Base-by-base conservation (phyloP, 2,797 vertebrate genomes). In the Sibirionetta formosa region DNA sequence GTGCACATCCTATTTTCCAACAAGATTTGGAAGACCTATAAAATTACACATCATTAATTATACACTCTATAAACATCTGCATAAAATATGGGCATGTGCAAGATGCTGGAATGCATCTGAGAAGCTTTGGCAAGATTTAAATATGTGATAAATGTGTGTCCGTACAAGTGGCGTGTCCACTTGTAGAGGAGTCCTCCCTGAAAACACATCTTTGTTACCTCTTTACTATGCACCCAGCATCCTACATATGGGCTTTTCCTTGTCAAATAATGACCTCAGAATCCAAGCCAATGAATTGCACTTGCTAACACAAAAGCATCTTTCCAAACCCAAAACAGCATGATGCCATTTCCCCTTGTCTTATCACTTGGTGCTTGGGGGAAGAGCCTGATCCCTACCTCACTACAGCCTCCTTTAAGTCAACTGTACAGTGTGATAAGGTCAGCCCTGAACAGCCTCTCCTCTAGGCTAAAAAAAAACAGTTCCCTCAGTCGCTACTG, bases 31-130 rank as follows among this genome's bases (percentile, higher is more conserved):
- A 94, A 73, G 70, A 64, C 13, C 44, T 53, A 33, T 5, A 73
- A 85, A 82, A 89, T 77, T 60, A 64, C 51, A 54, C 51, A 87
- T 42, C 16, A n/a, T 82, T 85, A 94, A 80, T 91, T 78, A 60
- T 44, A 46, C 22, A 50, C 7, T 38, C 24, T 24, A 44, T 60
- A 96, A 86, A 84, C 35, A 85, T 27, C 48, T 42, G 81, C 10
- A 44, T 51, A 11, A 53, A 78, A 92, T 50, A 58, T 0, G 53
- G 23, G 9, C 24, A 44, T 29, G 9, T 24, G 7, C 19, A 85
- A 31, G 35, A 40, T 58, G 42, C 14, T 51, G 29, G 46, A 65
- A 84, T 33, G 44, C 13, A 22, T 50, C 31, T 87, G n/a, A 57
- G 63, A 82, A 86, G 31, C 9, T 86, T 18, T 61, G 26, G 16